Evolutionary conservation across 2,113 vertebrate genomes (phyloP).

Genomic region (Cacatua alba): DNA sequence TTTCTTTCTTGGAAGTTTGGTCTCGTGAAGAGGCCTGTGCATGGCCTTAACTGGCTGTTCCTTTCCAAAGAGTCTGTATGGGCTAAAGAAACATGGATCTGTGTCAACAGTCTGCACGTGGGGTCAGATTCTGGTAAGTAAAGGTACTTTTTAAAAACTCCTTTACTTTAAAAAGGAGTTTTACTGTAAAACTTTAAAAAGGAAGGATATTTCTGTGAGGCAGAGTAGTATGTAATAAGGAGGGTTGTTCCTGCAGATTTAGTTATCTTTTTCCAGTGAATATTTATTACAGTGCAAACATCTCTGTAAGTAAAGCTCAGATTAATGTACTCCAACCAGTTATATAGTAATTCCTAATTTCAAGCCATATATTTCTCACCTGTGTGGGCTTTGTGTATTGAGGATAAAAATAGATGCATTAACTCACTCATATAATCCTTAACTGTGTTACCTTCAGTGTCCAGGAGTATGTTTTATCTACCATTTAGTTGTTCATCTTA

Average conservation of each 20-base stretch:
- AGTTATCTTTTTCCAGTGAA: neutral
- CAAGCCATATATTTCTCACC: neutral
- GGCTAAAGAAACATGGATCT: neutral
- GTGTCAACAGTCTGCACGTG: neutral
- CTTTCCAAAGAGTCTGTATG: neutral
- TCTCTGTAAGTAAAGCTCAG: neutral
- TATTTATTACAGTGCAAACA: neutral
- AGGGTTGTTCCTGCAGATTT: neutral
- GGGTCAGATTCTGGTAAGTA: neutral
- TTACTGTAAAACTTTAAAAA: neutral
- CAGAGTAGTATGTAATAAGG: neutral
- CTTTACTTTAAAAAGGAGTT: neutral
- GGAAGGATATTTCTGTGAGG: neutral
- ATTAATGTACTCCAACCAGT: neutral
- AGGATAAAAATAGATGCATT: neutral
- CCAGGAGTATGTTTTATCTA: slow-evolving; percentile 85
- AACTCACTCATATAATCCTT: slow-evolving; percentile 67
- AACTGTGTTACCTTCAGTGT: slow-evolving; percentile 79
- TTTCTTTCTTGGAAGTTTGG: neutral
- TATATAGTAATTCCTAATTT: neutral
- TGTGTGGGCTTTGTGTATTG: neutral
- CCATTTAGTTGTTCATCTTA: slow-evolving; percentile 89
- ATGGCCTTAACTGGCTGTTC: neutral
- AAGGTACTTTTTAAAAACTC: neutral
- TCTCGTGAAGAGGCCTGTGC: neutral